Percentiles rank a stretch among this genome's conserved stretches.
These are phyloP conservation scores for Oligia strigilis DNA, from an alignment of 2,888 invertebrate species.

Conservation along the genomic window DNA sequence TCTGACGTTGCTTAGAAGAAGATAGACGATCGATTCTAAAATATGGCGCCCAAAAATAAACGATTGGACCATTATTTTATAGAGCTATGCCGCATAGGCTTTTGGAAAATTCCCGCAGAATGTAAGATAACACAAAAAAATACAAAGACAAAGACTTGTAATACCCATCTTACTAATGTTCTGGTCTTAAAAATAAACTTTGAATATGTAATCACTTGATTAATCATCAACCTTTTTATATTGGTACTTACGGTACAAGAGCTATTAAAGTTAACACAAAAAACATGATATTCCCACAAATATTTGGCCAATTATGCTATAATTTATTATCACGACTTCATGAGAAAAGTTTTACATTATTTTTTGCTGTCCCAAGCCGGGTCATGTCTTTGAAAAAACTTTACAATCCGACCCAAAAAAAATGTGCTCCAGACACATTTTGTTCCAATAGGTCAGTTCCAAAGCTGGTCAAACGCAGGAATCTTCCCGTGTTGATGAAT, in stretches of 20 bases:
- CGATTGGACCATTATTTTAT: not conserved
- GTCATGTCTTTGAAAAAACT: constrained; percentile 19
- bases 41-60: constrained; percentile 5
- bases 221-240: constrained; percentile 14
- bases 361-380: constrained; percentile 22
- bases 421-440: not conserved
- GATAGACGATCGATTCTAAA: not conserved
- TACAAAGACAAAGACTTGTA: constrained; percentile 17
- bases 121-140: constrained; percentile 1
- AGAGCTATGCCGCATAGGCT: too few species aligned
- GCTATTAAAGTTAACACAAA: constrained; percentile 10
- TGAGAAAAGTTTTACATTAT: constrained; percentile 30
- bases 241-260: constrained; percentile 26
- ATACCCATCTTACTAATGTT: constrained; percentile 25
- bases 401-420: constrained; percentile 3
- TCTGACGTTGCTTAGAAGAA: not conserved
- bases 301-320: constrained; percentile 36
- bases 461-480: not conserved
- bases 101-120: not conserved
- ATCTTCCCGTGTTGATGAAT: not conserved
- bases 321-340: constrained; percentile 37
- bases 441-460: not conserved
- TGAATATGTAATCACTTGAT: constrained; percentile 23
- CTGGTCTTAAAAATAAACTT: constrained; percentile 1
- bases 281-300: constrained; percentile 45